Base-by-base conservation (phyloP, 1,140 invertebrate species). In the Oppia nitens region DNA sequence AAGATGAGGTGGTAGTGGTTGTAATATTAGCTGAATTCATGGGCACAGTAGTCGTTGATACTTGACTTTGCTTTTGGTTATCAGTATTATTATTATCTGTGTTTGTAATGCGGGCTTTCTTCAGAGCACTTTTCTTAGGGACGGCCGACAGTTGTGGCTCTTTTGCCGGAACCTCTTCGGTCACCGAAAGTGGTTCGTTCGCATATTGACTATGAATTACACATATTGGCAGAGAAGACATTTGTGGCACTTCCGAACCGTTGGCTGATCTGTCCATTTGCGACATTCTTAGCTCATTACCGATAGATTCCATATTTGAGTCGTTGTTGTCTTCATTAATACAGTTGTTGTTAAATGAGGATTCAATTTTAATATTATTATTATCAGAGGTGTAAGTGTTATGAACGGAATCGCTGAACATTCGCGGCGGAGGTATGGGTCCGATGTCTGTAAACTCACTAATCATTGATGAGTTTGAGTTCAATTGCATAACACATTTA, bases 371-470 rank as follows among this genome's bases (percentile, higher is more conserved):
- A n/a, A n/a, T n/a, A n/a, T n/a, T n/a, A 40, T 40, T 40, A 40
- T 40, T 40, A 17, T 40, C 17, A 17, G 6, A 9, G 17, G 6
- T 40, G 32, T 9, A 9, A 40, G 32, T 40, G 17, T 54, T 11
- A 32, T 57, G 26, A 53, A 40, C 25, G 12, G 57, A 6, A 47
- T 59, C 57, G 27, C 57, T 67, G 49, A 93, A 92, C 88, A 92
- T 92, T 57, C 87, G 88, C 56, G 89, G 89, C 62, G 89, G 89
- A 67, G 89, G 89, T 70, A 93, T 93, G 48, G 87, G 88, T 32
- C 89, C 88, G 70, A 93, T 91, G 69, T 93, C 89, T 57, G 85
- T 40, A 40, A 40, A 40, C 32, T 40, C 6, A 40, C 6, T 40
- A 6, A 40, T 40, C 32, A 40, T 40, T 9, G 32, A 17, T 9